Percentiles rank a stretch among this genome's conserved stretches.
These are phyloP conservation scores for Agriopis aurantiaria DNA, from an alignment of 2,888 invertebrate genomes.

Conservation along the genomic window DNA sequence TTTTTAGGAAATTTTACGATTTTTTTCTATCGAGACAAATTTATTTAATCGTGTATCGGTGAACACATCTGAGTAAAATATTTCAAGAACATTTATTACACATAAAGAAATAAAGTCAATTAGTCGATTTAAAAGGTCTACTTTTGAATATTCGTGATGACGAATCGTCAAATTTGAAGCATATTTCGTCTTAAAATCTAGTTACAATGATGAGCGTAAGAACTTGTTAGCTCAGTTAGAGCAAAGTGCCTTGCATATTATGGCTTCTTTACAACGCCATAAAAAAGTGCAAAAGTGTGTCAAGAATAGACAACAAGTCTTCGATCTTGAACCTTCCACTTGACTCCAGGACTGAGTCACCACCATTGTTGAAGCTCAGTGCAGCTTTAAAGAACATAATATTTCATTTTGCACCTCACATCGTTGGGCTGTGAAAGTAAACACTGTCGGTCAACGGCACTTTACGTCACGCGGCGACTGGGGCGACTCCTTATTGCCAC, in stretches of 20 bases:
- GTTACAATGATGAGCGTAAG: background rate
- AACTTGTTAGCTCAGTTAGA: no score
- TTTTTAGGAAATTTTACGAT: no score
- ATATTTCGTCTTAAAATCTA: no score
- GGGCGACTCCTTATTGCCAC: conserved; percentile 45
- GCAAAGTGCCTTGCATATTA: background rate
- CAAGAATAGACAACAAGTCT: conserved; percentile 11
- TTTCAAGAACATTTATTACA: no score
- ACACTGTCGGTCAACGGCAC: conserved; percentile 62
- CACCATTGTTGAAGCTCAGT: conserved; percentile 19
- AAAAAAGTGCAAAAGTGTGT: conserved; percentile 16
- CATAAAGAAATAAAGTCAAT: no score
- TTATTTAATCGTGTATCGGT: no score
- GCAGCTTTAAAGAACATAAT: conserved; percentile 9
- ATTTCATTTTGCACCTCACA: conserved; percentile 15
- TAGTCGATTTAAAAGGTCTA: no score
- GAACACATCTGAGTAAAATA: no score
- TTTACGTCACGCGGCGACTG: conserved; percentile 56
- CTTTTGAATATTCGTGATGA: no score
- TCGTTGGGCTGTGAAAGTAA: conserved; percentile 62
- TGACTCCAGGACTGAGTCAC: conserved; percentile 36
- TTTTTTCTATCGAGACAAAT: no score
- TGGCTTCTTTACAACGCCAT: background rate
- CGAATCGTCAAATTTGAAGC: no score
- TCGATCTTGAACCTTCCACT: conserved; percentile 27